Evolutionary conservation across 2,888 invertebrate species (phyloP), one percentile per base, ranked within the genome.

Genomic region (Lumbricus terrestris): DNA sequence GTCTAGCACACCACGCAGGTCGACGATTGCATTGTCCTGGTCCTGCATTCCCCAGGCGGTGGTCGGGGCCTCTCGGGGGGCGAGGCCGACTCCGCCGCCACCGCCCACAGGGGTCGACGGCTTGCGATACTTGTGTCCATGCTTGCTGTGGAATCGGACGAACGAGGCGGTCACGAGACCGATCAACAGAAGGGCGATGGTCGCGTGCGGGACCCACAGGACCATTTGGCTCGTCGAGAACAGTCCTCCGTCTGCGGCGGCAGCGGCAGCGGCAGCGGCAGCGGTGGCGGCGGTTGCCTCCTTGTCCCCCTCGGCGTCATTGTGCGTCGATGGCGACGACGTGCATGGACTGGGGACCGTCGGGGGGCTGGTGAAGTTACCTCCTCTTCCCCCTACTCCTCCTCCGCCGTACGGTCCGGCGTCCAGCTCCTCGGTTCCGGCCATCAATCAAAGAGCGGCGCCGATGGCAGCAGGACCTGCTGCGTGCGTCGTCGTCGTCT

Each of bases 131-230:
- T 42, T 37, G 85, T 90, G 83, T n/a, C 90, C 90, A 29, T 90
- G 38, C 40, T 90, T 90, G 90, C 40, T 38, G 85, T 90, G 90
- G 85, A 90, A 90, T n/a, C 90, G 82, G 6, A 83, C 38, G 85
- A 90, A 90, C n/a, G 90, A 90, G 38, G 40, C 82, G 38, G 82
- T 20, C 0, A 83, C 83, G 37, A 90, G 90, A 29, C 42, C 82
- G 42, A 90, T 29, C 37, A 90, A 40, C 38, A 90, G 82, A 37
- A 90, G 38, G 5, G 82, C 85, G 16, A 90, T 90, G 35, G 90
- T 34, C 90, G 83, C 38, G 83, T 90, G 90, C 13, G 90, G 90
- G 29, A 90, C 37, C 90, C 90, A 90, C 23, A 90, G 83, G 34
- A 85, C 35, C 85, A 85, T 15, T 35, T 85, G 85, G n/a, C 83